Evolutionary conservation across 2,888 invertebrate genomes (phyloP), one percentile per base, ranked within the genome.

Genomic region (Andrena praecox): DNA sequence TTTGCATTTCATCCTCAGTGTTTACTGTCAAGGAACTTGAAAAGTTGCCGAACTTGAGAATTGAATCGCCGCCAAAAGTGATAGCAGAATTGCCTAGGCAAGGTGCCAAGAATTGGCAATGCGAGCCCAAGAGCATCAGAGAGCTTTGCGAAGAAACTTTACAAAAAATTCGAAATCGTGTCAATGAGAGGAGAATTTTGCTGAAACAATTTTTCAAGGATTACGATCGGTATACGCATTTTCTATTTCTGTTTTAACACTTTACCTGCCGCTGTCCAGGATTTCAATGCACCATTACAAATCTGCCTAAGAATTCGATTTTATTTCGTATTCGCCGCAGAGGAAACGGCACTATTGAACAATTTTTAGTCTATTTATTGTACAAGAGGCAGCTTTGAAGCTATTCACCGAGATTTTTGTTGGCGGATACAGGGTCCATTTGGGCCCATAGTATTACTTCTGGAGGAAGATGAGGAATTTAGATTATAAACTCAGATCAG

Each of bases 201-300:
- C 92, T 97, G 80, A 95, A 96, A 83, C 96, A 96, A 0, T 95
- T 96, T 82, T 97, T 97, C 92, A 95, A 95, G 64, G 96, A 96
- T 87, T 96, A 96, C 88, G 97, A 97, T 92, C 95, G 95, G 97
- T 97, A 89, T 92, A 93, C 73, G 8, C 29, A 42, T 48, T 16
- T 71, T 35, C 52, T 24, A 20, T 20, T 20, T 52, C 52, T 20
- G 52, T 52, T 56, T 24, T 56, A 24, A 24, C 24, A 5, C 2
- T 56, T 24, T 56, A 10, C 8, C n/a, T 54, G 20, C 24, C n/a
- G 2, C 2, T 54, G 20, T 42, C 16, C 5, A 12, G 16, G 42
- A 42, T 42, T 42, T 42, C 4, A 42, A 42, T 42, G 42, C 42
- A 16, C 16, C 12, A 12, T 12, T 16, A 12, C 12, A 42, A 16